Evolutionary conservation across 2,113 vertebrate species (phyloP), one percentile per base, ranked within the genome.

Genomic region (Odontophorus gujanensis): DNA sequence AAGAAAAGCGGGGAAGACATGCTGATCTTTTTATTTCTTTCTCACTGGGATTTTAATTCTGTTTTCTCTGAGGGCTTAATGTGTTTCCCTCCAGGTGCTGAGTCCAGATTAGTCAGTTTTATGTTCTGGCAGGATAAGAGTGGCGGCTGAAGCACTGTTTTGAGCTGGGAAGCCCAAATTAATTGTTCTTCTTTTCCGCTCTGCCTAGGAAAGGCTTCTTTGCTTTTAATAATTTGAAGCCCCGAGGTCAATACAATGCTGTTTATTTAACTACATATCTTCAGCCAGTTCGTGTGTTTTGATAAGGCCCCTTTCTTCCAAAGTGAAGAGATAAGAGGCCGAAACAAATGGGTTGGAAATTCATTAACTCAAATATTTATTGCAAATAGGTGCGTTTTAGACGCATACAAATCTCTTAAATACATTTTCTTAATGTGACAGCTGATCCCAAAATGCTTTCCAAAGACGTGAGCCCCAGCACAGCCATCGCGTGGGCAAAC

Each of bases 341-440:
- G 71, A 81, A 87, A 76, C 91, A 96, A 97, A 97, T 96, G 96
- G 91, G 43, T 86, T 84, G 96, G 96, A 97, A 97, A 96, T 93
- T 85, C 91, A 92, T 74, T 78, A 95, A 50, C 86, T 96, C 96
- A 96, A 96, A 96, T 93, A 95, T 97, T 96, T 96, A 88, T 93
- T 63, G 78, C 63, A 71, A 94, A 91, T 51, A 68, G 95, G 73
- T 3, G 12, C 95, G 82, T 92, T 95, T 96, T 91, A 91, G 87
- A 68, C 91, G 38, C 2, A 73, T 72, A 36, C 80, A 74, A 13
- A 84, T 77, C 95, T 90, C 75, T 45, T 45, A 62, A 76, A 93
- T 95, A 28, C 48, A 1, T 86, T 80, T 89, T 83, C 76, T 92
- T 93, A 91, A 94, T 93, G 86, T 89, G 87, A 85, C 93, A 89